Evolutionary conservation across 2,113 vertebrate genomes (phyloP), one percentile per base, ranked within the genome.

Genomic region (Uria aalge): DNA sequence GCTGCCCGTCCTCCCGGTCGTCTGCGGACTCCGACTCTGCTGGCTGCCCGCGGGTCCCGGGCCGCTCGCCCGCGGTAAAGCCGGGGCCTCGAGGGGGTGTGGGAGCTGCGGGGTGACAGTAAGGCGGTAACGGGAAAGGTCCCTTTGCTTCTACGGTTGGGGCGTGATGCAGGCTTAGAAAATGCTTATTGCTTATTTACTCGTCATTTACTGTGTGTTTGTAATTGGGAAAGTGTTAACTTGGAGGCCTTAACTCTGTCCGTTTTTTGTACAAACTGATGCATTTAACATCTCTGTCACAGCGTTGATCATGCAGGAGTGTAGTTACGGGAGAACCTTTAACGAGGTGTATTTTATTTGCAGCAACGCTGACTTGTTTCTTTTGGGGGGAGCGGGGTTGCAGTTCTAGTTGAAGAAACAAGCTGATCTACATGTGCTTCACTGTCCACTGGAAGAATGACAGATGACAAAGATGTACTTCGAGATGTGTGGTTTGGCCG

Each of bases 391-490:
- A 21, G 2, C 0, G 8, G 29, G 71, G 24, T 52, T 90, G 40
- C 94, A 88, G 66, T 83, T 96, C 87, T 94, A 92, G 85, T 88
- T 87, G 97, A 96, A 95, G 96, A 95, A 96, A 45, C 72, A 93
- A 96, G 64, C 80, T 95, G 93, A 93, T 93, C 98, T 99, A 95
- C 99, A 99, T 99, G 99, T 98, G 96, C 98, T 98, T 93, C 97
- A 69, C 97, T 96, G 88, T 95, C 97, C 90, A 38, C 79, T 98
- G 98, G 97, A 98, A 99, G 97, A 97, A 99, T 99, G 99, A 99
- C 99, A 99, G 99, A 99, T 99, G 99, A 99, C 98, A 99, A 99
- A 99, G 99, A 99, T 93, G 99, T 99, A 22, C 97, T 99, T 97
- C 99, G 99, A 97, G 99, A 99, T 95, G 99, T 99, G 50, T 99